Base-by-base conservation (phyloP, 2,113 vertebrate species). In the Odontesthes bonariensis region DNA sequence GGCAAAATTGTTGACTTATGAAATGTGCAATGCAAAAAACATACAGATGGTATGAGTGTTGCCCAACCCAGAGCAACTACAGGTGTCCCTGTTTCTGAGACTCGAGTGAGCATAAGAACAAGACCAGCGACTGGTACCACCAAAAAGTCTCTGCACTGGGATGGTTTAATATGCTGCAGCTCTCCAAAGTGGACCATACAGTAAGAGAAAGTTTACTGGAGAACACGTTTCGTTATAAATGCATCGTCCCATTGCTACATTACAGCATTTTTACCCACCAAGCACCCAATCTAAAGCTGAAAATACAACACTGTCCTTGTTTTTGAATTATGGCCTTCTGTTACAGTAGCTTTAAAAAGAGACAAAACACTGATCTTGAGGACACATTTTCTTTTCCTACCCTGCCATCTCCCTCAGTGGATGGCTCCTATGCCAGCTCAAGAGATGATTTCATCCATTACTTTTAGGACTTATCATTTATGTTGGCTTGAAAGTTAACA, bases 41-140 rank as follows among this genome's bases (percentile, higher is more conserved):
- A 13, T 10, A 10, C 14, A 13, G 40, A 13, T 13, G 12, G 11
- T 13, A 13, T 13, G 14, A 44, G 11, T 5, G 38, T 8, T 40
- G 2, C 38, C 11, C 38, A 40, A 1, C 38, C 16, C 35, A 4
- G 3, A 32, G 22, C 51, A 16, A 7, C 31, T 5, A 17, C 2
- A 47, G 59, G 17, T 67, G 54, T 66, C 46, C 33, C 8, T 42
- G 68, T 49, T 72, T 66, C 60, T 9, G 16, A 49, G 65, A 57
- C 63, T 65, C 51, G 32, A 67, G 40, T 44, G n/a, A n/a, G n/a
- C n/a, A n/a, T n/a, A n/a, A n/a, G 40, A 44, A 13, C 11, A 44
- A 44, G 11, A 40, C 38, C 8, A 40, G 38, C 11, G 11, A 40
- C 38, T n/a, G n/a, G n/a, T n/a, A n/a, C n/a, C n/a, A n/a, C n/a